Conservation (phyloP, 2,888 invertebrate species). For the Caenorhabditis uteleia region DNA sequence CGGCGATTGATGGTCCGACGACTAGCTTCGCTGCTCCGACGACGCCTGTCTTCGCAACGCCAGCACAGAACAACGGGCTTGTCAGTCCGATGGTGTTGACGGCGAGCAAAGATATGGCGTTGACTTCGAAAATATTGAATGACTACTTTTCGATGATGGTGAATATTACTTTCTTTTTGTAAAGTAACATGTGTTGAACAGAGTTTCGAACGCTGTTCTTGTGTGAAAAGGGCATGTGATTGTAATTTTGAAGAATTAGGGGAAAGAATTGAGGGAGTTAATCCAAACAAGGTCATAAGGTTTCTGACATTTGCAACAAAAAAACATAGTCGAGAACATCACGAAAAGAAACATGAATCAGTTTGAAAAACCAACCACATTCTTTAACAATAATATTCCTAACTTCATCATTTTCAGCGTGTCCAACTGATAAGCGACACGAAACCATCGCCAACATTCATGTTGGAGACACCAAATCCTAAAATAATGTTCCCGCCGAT, state of each 20-base stretch:
- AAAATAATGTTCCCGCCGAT: constrained; percentile 34
- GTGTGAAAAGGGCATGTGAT: no score
- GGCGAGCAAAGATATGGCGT: constrained; percentile 13
- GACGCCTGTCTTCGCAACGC: not conserved
- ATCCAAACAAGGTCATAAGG: no score
- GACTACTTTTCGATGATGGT: constrained; percentile 28
- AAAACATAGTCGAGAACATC: no score
- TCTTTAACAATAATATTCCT: not conserved
- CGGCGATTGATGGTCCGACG: constrained; percentile 6
- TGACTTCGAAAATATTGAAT: constrained; percentile 17
- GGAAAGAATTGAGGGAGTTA: no score
- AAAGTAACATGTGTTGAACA: not conserved
- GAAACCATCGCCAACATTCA: constrained; percentile 16
- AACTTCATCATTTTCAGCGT: constrained; percentile 19
- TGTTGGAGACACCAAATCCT: constrained; percentile 36
- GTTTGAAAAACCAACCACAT: no score
- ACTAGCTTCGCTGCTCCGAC: not conserved
- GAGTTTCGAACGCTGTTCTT: no score
- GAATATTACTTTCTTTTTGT: not conserved
- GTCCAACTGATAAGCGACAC: constrained; percentile 31
- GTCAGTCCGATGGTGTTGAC: constrained; percentile 11
- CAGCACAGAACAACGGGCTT: constrained; percentile 6
- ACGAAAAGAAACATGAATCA: no score
- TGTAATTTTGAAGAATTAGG: no score
- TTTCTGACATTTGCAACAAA: no score